These are phyloP conservation scores for Oreamnos americanus DNA, from an alignment of 2,113 vertebrate species.

Conservation along the genomic window DNA sequence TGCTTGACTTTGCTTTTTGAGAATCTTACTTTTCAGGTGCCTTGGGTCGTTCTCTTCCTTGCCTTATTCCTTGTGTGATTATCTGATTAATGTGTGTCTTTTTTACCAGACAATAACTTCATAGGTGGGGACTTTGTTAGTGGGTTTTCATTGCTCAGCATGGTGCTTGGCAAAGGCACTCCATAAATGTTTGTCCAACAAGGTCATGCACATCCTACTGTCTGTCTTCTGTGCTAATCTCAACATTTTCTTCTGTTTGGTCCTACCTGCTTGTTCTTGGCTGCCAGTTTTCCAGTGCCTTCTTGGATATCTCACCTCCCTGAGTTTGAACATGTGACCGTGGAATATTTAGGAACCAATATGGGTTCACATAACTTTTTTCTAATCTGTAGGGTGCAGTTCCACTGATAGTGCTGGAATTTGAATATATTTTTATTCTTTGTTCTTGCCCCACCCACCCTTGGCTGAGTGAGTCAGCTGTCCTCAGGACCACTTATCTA, in stretches of 20 bases:
- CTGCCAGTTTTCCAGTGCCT: neutral
- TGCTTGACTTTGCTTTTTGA: neutral
- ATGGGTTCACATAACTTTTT: neutral
- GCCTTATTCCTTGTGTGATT: neutral
- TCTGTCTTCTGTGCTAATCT: neutral
- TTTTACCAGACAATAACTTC: neutral
- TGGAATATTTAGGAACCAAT: neutral
- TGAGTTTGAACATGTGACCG: neutral
- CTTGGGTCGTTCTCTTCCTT: neutral
- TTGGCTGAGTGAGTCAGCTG: neutral
- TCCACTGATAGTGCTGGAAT: neutral
- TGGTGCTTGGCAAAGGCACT: neutral
- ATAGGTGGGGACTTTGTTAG: neutral
- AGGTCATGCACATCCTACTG: neutral
- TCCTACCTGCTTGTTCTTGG: neutral
- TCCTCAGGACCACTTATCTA: neutral
- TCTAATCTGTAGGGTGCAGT: neutral
- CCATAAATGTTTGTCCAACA: neutral
- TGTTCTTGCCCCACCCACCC: neutral
- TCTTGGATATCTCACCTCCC: neutral
- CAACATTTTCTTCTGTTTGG: neutral
- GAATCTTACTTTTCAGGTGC: neutral
- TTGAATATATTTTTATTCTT: neutral
- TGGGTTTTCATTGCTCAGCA: neutral
- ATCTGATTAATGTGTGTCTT: neutral